phyloP scores from a whole-genome alignment of 2,888 invertebrate genomes.

The Lithophane semibrunnea region DNA sequence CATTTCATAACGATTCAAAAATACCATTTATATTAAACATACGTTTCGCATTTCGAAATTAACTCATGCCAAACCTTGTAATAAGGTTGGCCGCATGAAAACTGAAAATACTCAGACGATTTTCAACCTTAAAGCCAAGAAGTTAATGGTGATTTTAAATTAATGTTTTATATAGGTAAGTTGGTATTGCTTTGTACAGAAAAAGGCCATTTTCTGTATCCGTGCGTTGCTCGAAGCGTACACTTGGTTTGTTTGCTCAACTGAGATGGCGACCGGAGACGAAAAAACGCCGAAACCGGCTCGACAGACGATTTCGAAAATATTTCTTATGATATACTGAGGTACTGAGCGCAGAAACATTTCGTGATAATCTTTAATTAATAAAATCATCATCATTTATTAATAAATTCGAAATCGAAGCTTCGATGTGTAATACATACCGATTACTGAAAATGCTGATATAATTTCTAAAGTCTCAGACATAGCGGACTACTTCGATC shows the following conservation, averaged over 20 bases:
- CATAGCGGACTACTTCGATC: background rate
- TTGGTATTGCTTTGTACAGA: conserved; percentile 62
- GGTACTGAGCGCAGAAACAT: conserved; percentile 73
- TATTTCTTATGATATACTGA: conserved; percentile 83
- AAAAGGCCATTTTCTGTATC: conserved; percentile 76
- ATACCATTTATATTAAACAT: conserved; percentile 57
- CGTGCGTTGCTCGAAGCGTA: conserved; percentile 86
- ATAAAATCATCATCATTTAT: background rate
- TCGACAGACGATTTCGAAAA: conserved; percentile 86
- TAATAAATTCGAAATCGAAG: background rate
- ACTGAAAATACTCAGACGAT: conserved; percentile 23
- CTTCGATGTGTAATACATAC: background rate
- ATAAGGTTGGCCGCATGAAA: conserved; percentile 35
- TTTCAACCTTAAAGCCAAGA: conserved; percentile 29
- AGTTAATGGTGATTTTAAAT: conserved; percentile 50
- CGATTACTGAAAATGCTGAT: background rate
- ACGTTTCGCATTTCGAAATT: conserved; percentile 63
- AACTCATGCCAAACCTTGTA: conserved; percentile 56
- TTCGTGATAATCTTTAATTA: background rate
- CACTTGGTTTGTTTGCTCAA: conserved; percentile 87
- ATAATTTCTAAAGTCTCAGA: background rate
- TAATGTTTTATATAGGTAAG: conserved; percentile 50
- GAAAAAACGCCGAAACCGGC: conserved; percentile 87
- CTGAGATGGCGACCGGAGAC: conserved; percentile 82
- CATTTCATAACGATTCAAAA: conserved; percentile 60